These are phyloP conservation scores for Calliopsis andreniformis DNA, from an alignment of 1,140 invertebrate species.

Conservation along the genomic window DNA sequence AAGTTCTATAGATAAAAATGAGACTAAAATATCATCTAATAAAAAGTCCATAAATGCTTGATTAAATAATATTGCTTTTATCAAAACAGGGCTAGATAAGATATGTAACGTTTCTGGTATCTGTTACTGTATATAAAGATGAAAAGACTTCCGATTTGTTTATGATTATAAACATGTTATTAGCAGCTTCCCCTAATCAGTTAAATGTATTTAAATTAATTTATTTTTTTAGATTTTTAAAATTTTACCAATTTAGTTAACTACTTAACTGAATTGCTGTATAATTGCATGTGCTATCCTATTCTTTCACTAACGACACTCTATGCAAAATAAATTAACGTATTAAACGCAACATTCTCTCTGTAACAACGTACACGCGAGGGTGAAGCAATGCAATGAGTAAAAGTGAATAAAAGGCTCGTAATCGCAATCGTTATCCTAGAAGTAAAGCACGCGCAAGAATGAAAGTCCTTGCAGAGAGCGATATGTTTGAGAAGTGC, in stretches of 20 bases:
- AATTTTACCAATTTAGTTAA: not conserved
- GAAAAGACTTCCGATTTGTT: too few relatives aligned
- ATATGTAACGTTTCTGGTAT: too few relatives aligned
- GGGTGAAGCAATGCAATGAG: conserved; percentile 16
- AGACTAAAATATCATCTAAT: too few relatives aligned
- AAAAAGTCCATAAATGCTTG: too few relatives aligned
- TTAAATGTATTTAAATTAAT: conserved; percentile 1
- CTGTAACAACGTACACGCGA: conserved; percentile 13
- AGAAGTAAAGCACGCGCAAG: conserved; percentile 10
- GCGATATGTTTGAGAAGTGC: conserved; percentile 3
- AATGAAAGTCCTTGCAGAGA: conserved; percentile 36
- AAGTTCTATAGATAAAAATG: too few relatives aligned
- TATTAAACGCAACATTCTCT: conserved; percentile 7
- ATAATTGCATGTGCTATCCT: not conserved
- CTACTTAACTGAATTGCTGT: too few relatives aligned
- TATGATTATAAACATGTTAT: not conserved
- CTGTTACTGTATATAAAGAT: too few relatives aligned
- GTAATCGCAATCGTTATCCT: conserved; percentile 34
- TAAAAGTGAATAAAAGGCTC: conserved; percentile 28
- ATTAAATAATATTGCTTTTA: too few relatives aligned
- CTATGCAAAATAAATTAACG: not conserved
- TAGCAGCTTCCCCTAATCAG: too few relatives aligned
- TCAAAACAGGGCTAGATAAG: too few relatives aligned
- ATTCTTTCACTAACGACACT: not conserved
- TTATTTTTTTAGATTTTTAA: not conserved